phyloP scores from a whole-genome alignment of 92 coral and sea anemone species.

The Phenganax marumi region DNA sequence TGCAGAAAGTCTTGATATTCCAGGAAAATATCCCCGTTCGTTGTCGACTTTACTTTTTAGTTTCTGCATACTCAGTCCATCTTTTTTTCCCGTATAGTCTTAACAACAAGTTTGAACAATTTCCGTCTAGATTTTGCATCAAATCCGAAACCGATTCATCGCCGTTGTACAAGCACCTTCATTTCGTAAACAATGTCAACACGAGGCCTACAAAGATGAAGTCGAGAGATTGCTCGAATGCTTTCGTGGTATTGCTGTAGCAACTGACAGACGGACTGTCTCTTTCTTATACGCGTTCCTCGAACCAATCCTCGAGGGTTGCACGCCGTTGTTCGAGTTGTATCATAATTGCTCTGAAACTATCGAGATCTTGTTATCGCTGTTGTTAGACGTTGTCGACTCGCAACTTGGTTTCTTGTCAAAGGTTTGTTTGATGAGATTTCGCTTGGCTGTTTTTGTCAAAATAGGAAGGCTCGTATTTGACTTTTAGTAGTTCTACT shows the following conservation, averaged over 20 bases:
- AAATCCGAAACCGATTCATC: conserved; percentile 69
- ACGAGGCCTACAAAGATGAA: conserved; percentile 70
- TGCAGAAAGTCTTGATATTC: neutral
- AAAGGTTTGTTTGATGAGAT: conserved; percentile 52
- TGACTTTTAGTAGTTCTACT: no score
- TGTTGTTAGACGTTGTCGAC: conserved; percentile 75
- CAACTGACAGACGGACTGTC: conserved; percentile 61
- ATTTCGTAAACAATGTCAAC: conserved; percentile 75
- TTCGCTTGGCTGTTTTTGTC: neutral
- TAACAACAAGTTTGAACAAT: neutral
- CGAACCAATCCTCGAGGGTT: conserved; percentile 70
- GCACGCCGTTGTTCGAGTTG: conserved; percentile 69
- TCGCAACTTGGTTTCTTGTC: conserved; percentile 64
- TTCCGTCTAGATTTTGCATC: conserved; percentile 70
- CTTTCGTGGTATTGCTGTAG: conserved; percentile 85
- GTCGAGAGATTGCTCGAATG: conserved; percentile 77
- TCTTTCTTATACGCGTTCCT: conserved; percentile 63
- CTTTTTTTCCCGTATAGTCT: no score
- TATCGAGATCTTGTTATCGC: conserved; percentile 78
- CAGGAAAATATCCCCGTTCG: neutral
- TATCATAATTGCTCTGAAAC: conserved; percentile 87
- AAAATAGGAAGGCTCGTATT: no score
- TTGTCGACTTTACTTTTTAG: no score
- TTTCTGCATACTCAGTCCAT: no score
- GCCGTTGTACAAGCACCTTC: conserved; percentile 76